These are phyloP conservation scores for Bombycilla garrulus DNA, from an alignment of 2,113 vertebrate genomes.

Conservation along the genomic window DNA sequence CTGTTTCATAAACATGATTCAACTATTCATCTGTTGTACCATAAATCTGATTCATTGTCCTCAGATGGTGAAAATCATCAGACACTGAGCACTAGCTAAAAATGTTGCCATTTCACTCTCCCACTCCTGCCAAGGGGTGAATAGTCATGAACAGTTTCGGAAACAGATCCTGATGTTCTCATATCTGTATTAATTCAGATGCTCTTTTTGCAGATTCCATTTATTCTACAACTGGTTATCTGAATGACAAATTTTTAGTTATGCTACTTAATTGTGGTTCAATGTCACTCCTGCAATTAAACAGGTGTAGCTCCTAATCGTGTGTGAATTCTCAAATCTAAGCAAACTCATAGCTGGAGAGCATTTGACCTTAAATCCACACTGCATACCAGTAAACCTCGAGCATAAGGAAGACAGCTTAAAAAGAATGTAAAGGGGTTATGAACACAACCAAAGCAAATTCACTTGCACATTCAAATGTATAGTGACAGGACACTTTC, in stretches of 20 bases:
- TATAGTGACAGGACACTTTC: background rate
- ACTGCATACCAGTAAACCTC: background rate
- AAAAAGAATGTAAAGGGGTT: background rate
- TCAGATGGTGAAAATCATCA: background rate
- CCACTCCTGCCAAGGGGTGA: background rate
- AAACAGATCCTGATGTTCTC: background rate
- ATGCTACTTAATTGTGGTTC: background rate
- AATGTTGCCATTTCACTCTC: background rate
- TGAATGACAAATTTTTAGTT: background rate
- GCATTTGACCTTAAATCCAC: background rate
- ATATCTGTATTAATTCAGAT: background rate
- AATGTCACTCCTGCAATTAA: background rate
- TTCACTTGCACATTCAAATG: background rate
- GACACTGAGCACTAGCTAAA: background rate
- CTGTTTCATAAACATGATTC: background rate
- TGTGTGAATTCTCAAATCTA: background rate
- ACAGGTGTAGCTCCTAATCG: background rate
- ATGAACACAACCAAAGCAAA: background rate
- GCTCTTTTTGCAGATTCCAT: background rate
- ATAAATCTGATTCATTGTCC: background rate
- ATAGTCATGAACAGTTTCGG: background rate
- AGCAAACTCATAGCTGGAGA: background rate
- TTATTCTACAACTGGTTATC: background rate
- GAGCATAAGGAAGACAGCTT: background rate
- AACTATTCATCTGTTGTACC: background rate